phyloP scores from a whole-genome alignment of 2,797 vertebrate genomes.

The Gallinago nigripennis region DNA sequence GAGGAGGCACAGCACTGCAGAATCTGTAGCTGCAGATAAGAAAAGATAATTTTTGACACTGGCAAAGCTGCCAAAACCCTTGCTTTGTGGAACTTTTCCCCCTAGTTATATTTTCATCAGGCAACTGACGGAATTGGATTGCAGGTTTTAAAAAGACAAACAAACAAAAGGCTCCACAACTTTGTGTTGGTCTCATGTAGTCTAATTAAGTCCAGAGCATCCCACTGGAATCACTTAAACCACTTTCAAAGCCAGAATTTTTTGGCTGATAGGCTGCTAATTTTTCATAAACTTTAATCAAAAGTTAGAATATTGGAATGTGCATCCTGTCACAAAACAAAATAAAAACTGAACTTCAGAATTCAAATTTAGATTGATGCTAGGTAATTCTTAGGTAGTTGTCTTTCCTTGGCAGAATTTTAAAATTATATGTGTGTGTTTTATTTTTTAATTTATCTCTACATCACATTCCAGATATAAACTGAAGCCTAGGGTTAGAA shows the following conservation, averaged over 20 bases:
- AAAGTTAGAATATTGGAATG: not conserved
- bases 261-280: not conserved
- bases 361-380: not conserved
- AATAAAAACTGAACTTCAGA: not conserved
- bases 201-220: not conserved
- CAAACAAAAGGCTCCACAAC: not conserved
- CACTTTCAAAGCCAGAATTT: not conserved
- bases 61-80: not conserved
- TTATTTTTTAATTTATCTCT: not conserved
- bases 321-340: not conserved
- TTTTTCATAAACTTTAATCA: not conserved
- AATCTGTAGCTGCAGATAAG: slow-evolving; percentile 29
- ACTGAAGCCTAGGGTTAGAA: not conserved
- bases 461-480: rapidly evolving
- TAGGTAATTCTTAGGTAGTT: not conserved
- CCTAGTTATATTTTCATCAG: not conserved
- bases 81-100: not conserved
- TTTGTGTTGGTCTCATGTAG: not conserved
- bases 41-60: not conserved
- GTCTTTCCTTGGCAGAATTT: not conserved
- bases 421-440: not conserved
- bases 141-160: not conserved
- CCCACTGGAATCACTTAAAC: not conserved
- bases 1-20: not conserved
- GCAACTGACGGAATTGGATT: not conserved